Evolutionary conservation across 2,888 invertebrate species (phyloP).

Genomic region (Drosophila prostipennis): DNA sequence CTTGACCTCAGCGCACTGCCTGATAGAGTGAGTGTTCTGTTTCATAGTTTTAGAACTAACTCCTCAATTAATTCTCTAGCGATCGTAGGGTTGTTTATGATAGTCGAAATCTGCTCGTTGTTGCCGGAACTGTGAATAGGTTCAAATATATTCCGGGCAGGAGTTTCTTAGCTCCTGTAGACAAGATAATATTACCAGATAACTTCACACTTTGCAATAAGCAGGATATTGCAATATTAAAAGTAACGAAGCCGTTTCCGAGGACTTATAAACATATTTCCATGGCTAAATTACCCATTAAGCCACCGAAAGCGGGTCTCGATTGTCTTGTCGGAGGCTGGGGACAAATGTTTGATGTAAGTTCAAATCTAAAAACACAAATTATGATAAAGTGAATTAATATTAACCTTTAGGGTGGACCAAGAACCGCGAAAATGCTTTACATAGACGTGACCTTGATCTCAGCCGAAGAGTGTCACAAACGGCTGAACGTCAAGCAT

Average conservation of each 20-base stretch:
- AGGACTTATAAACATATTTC: constrained; percentile 1
- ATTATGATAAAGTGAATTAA: not conserved
- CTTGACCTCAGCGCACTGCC: constrained; percentile 53
- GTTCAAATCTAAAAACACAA: not conserved
- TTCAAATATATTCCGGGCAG: not conserved
- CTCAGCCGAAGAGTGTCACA: not conserved
- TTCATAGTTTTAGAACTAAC: no score
- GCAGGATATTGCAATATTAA: constrained; percentile 41
- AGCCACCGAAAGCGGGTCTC: not conserved
- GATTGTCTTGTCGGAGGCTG: constrained; percentile 49
- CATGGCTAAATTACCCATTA: constrained; percentile 24
- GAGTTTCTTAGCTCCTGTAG: constrained; percentile 19
- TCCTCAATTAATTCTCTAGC: constrained; percentile 4
- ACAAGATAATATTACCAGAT: constrained; percentile 4
- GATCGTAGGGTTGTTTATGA: constrained; percentile 18
- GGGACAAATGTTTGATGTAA: constrained; percentile 49
- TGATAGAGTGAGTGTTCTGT: constrained; percentile 39
- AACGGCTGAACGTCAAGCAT: not conserved
- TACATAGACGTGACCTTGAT: constrained; percentile 26
- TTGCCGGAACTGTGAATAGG: constrained; percentile 50
- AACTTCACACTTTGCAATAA: constrained; percentile 35
- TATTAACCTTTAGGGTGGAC: constrained; percentile 44
- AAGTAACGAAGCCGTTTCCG: constrained; percentile 17
- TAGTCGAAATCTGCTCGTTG: constrained; percentile 22
- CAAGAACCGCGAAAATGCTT: constrained; percentile 20